Percentiles rank a stretch among this genome's conserved stretches.
phyloP scores from a whole-genome alignment of 2,888 invertebrate genomes.

The Suillia variegata region DNA sequence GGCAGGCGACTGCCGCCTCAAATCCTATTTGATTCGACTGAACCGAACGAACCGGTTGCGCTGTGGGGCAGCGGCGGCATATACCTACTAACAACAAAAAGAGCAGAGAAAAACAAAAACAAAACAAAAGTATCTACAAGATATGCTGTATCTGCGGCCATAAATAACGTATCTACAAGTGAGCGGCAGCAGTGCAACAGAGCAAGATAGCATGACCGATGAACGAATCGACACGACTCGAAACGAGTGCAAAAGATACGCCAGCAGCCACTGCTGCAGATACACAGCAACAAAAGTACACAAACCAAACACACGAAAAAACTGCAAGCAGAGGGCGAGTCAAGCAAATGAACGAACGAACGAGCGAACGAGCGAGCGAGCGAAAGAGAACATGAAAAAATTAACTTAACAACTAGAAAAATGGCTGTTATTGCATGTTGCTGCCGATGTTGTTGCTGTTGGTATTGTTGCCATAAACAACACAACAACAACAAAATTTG shows the following conservation, averaged over 20 bases:
- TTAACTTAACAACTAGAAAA: conserved; percentile 61
- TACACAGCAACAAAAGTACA: not conserved
- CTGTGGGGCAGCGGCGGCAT: conserved; percentile 17
- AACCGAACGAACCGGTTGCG: conserved; percentile 41
- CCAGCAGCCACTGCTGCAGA: conserved; percentile 27
- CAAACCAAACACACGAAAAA: too few relatives aligned
- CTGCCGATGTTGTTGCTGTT: conserved; percentile 31
- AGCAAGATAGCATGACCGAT: conserved; percentile 33
- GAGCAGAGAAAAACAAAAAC: too few relatives aligned
- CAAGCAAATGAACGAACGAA: too few relatives aligned
- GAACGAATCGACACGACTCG: conserved; percentile 29
- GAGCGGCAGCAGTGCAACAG: conserved; percentile 22
- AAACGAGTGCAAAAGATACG: conserved; percentile 20
- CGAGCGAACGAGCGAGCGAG: conserved; percentile 42
- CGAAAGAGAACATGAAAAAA: conserved; percentile 55
- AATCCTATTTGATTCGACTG: too few relatives aligned
- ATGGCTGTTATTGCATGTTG: conserved; percentile 60
- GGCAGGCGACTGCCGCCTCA: conserved; percentile 43
- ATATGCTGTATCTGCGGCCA: conserved; percentile 36
- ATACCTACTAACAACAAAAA: conserved; percentile 24
- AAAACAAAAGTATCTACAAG: conserved; percentile 40
- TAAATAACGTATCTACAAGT: conserved; percentile 53
- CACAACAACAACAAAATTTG: conserved; percentile 30
- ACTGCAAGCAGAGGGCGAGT: too few relatives aligned
- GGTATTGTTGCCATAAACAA: conserved; percentile 47